These are phyloP conservation scores for Pandion haliaetus DNA, from an alignment of 2,113 vertebrate species.

Conservation along the genomic window DNA sequence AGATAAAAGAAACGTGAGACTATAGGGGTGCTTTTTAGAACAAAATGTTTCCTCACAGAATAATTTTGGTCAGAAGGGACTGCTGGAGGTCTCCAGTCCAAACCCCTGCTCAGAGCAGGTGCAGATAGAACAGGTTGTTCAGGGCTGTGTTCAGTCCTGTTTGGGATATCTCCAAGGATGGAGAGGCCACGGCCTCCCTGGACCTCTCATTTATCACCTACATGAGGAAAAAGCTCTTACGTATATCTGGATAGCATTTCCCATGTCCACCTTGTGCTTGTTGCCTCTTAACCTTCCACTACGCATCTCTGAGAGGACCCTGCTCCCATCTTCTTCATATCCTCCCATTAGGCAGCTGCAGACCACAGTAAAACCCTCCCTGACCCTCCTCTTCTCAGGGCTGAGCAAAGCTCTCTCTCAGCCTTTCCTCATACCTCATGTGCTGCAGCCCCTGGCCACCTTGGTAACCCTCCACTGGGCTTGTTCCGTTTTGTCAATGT, in stretches of 20 bases:
- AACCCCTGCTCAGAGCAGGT: background rate
- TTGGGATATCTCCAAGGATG: background rate
- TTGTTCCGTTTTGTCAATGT: background rate
- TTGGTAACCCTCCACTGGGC: accelerated
- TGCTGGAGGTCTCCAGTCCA: background rate
- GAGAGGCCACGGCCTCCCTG: background rate
- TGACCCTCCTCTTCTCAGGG: background rate
- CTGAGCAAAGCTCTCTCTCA: background rate
- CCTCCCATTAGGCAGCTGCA: background rate
- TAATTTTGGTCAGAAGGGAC: background rate
- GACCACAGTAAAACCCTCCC: background rate
- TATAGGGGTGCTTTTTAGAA: background rate
- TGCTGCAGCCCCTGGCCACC: background rate
- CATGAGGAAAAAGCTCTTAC: accelerated
- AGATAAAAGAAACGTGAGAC: background rate
- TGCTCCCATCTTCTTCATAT: background rate
- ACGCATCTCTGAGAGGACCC: background rate
- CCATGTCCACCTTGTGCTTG: background rate
- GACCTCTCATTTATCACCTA: accelerated
- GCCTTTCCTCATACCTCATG: accelerated
- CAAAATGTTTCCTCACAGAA: background rate
- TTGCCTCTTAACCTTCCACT: background rate
- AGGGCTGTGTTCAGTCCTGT: background rate
- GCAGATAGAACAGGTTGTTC: background rate
- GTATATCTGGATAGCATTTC: background rate